These are phyloP conservation scores for Gymnothorax javanicus DNA, from an alignment of 2,797 vertebrate species.

Conservation along the genomic window DNA sequence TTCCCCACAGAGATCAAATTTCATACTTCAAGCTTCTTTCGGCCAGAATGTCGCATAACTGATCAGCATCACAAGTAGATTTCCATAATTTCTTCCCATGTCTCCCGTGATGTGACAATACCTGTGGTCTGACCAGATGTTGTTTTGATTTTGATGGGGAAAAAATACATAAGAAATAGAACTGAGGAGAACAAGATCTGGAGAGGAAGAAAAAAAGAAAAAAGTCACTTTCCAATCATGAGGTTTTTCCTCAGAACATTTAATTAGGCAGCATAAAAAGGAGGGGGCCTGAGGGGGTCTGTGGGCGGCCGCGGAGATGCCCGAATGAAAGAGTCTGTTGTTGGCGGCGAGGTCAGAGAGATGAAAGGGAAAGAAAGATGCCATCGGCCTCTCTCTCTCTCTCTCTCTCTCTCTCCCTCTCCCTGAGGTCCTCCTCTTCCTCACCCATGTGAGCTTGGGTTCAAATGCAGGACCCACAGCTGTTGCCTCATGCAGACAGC, in stretches of 20 bases:
- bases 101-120: not conserved
- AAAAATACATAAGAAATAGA: constrained; percentile 27
- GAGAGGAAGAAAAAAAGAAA: constrained; percentile 36
- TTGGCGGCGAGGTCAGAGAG: constrained; percentile 63
- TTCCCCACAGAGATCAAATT: not conserved
- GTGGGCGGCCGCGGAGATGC: constrained; percentile 65
- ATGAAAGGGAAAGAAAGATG: constrained; percentile 76
- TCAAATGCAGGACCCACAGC: constrained; percentile 69
- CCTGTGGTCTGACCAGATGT: constrained; percentile 31
- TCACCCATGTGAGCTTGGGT: constrained; percentile 72
- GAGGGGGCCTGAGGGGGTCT: constrained; percentile 64
- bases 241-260: constrained; percentile 78
- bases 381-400: constrained; percentile 59
- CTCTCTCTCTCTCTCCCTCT: constrained; percentile 49
- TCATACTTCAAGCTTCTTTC: not conserved
- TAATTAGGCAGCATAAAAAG: constrained; percentile 76
- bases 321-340: constrained; percentile 75
- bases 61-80: not conserved
- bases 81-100: not conserved
- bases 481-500: constrained; percentile 39
- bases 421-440: constrained; percentile 62
- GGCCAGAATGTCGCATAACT: not conserved
- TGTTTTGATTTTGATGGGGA: constrained; percentile 53
- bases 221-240: constrained; percentile 77
- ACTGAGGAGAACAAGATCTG: constrained; percentile 46